Evolutionary conservation across 2,797 vertebrate species (phyloP), one percentile per base, ranked within the genome.

Genomic region (Benthosema pterotum): DNA sequence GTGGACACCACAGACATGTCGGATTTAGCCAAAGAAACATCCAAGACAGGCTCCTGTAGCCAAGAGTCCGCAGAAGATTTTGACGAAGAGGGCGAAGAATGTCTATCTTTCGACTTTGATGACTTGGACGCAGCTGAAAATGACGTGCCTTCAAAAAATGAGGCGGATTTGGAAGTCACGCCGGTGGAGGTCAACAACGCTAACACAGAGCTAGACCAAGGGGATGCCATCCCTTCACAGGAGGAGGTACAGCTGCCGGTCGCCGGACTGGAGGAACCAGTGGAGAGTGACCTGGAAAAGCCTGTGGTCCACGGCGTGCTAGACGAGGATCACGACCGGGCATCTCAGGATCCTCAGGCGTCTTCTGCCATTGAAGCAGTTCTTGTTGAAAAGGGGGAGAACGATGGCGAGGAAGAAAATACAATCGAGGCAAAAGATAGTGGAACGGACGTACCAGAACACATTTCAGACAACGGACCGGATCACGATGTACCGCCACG

Each of bases 81-180:
- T 2, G 77, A 54, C 4, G 42, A 52, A 12, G 32, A 75, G 57
- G 87, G 90, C 5, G 82, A 85, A 0, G 84, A 86, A 2, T 86
- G 90, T 12, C 88, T 85, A 65, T 83, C 85, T 0, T 75, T 89
- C 80, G 85, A 86, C 55, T 88, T 87, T 60, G 91, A 91, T 32
- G 90, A 88, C 15, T 6, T 83, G 1, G 89, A 90, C 75, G 43
- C 28, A 7, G 74, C 28, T 1, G 43, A 32, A 3, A 38, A 49
- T 52, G n/a, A n/a, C n/a, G 8, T 15, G 2, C 2, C 42, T 25
- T 11, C 45, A 43, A 47, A 57, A 43, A 50, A 8, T 1, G 28
- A 50, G 1, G 25, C 74, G 15, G 82, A 51, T 49, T 56, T 75
- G 3, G 64, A 74, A 25, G 54, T 68, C 1, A 9, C 17, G 6